phyloP scores from a whole-genome alignment of 2,113 vertebrate species.

The Kobus ellipsiprymnus region DNA sequence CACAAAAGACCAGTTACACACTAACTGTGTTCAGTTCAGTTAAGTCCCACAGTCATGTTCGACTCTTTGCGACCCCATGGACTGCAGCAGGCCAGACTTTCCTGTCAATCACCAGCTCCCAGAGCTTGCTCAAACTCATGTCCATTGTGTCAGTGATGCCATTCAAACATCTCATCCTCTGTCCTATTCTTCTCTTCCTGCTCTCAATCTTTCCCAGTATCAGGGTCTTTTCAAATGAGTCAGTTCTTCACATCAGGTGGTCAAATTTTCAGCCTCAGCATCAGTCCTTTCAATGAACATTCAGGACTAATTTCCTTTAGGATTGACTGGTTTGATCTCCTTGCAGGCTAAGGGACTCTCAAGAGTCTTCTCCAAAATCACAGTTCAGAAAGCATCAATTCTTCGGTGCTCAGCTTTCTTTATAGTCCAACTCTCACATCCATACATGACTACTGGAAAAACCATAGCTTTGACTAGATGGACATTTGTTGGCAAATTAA shows the following conservation, averaged over 20 bases:
- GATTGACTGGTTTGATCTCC: neutral
- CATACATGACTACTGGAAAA: neutral
- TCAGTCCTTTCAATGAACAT: neutral
- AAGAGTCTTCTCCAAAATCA: neutral
- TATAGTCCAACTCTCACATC: neutral
- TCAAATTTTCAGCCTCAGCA: neutral
- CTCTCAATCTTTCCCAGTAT: neutral
- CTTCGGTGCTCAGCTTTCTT: rapidly evolving
- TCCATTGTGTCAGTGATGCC: neutral
- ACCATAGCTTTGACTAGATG: neutral
- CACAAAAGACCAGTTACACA: neutral
- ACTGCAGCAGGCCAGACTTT: neutral
- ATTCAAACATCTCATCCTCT: neutral
- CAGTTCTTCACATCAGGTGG: neutral
- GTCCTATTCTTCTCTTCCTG: neutral
- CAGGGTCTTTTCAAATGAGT: neutral
- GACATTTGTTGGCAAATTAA: neutral
- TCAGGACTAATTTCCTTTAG: neutral
- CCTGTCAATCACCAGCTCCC: neutral
- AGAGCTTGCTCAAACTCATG: neutral
- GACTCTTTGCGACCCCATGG: neutral
- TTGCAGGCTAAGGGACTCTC: neutral
- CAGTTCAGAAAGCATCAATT: neutral
- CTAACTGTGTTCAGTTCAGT: neutral
- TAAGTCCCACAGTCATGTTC: rapidly evolving